Evolutionary conservation across 2,113 vertebrate genomes (phyloP).

Genomic region (Pomatorhinus ruficollis): DNA sequence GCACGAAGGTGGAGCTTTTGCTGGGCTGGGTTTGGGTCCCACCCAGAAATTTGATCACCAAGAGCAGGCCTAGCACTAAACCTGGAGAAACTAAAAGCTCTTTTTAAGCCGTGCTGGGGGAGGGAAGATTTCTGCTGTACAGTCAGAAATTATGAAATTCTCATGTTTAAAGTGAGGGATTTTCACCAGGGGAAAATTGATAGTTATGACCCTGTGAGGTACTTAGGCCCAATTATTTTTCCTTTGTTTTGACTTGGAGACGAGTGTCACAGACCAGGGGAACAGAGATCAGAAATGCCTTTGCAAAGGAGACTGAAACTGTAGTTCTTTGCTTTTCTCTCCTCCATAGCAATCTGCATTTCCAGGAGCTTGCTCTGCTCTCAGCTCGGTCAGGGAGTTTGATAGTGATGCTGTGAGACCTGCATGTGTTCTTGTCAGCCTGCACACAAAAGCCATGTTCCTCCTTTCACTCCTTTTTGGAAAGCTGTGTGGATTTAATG

Average conservation of each 20-base stretch:
- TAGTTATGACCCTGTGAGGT: not conserved
- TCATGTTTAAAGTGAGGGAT: fast-evolving
- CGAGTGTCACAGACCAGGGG: not conserved
- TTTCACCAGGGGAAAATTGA: not conserved
- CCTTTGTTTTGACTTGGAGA: not conserved
- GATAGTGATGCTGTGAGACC: conserved; percentile 79
- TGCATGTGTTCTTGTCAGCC: conserved; percentile 85
- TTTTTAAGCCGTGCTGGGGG: not conserved
- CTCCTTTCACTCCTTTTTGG: conserved; percentile 73
- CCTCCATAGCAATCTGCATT: conserved; percentile 67
- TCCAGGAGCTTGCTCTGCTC: conserved; percentile 64
- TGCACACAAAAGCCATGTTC: conserved; percentile 94
- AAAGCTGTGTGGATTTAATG: not conserved
- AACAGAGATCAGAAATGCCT: conserved; percentile 21
- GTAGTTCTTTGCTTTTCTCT: conserved; percentile 78
- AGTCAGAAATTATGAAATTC: not conserved
- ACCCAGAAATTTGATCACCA: fast-evolving
- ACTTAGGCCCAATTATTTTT: not conserved
- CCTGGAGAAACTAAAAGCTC: fast-evolving
- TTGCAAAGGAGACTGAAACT: conserved; percentile 54
- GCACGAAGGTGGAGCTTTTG: not conserved
- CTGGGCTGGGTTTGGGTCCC: not conserved
- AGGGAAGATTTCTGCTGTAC: not conserved
- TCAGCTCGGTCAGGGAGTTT: conserved; percentile 46
- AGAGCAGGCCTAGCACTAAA: not conserved